phyloP scores from a whole-genome alignment of 2,113 vertebrate species.

The Silurus glanis region DNA sequence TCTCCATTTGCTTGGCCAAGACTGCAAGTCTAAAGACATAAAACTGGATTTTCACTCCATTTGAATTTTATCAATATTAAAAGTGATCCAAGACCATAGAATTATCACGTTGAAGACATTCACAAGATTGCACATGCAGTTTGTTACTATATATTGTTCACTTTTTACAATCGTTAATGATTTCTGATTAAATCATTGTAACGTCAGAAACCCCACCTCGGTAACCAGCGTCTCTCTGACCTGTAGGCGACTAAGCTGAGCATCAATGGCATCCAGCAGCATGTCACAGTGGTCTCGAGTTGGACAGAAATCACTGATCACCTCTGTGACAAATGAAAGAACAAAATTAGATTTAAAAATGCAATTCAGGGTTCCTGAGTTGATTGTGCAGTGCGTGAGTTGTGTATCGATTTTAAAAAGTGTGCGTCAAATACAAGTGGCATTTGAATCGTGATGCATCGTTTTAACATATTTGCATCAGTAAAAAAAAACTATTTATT shows the following conservation, averaged over 20 bases:
- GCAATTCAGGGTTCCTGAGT: background rate
- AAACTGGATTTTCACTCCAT: background rate
- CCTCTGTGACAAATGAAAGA: constrained; percentile 46
- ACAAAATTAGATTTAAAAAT: background rate
- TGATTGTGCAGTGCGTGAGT: background rate
- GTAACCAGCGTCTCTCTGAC: constrained; percentile 52
- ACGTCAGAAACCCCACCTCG: background rate
- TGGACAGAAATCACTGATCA: background rate
- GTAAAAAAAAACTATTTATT: too few relatives aligned
- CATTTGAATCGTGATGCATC: too few relatives aligned
- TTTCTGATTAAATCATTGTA: background rate
- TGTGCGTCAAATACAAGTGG: too few relatives aligned
- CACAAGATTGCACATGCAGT: background rate
- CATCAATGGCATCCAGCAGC: constrained; percentile 68
- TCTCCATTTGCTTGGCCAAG: background rate
- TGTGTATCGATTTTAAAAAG: too few relatives aligned
- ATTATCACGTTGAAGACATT: background rate
- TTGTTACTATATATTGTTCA: background rate
- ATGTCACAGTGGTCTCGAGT: constrained; percentile 60
- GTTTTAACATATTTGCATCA: too few relatives aligned
- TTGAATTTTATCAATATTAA: background rate
- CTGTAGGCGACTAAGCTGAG: constrained; percentile 64
- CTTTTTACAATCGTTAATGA: background rate
- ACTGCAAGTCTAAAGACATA: constrained; percentile 16
- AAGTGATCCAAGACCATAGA: background rate